Conservation (phyloP, 2,888 invertebrate species). For the Pteria penguin region DNA sequence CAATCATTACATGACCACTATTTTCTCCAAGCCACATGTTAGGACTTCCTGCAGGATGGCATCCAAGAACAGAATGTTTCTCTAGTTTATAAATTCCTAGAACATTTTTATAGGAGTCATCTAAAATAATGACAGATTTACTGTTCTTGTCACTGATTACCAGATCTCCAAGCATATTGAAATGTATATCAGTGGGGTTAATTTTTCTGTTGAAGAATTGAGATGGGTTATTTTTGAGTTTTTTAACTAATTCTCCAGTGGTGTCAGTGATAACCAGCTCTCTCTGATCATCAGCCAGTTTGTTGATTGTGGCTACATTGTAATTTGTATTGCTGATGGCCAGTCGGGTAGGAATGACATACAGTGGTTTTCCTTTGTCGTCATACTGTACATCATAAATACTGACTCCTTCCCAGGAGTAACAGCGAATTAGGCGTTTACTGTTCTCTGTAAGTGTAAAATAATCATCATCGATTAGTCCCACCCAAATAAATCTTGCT, state of each 20-base stretch:
- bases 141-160: neutral
- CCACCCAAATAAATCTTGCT: neutral
- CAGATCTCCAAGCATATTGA: neutral
- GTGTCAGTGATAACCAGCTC: neutral
- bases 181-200: neutral
- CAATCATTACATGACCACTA: too few species aligned
- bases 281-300: neutral
- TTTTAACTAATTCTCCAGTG: neutral
- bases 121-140: neutral
- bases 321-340: neutral
- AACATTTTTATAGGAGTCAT: neutral
- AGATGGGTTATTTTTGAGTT: neutral
- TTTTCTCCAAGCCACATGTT: too few species aligned
- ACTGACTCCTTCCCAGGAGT: neutral
- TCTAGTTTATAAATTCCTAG: neutral
- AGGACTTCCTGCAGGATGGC: too few species aligned
- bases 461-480: neutral
- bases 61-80: too few species aligned
- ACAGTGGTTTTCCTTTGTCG: neutral
- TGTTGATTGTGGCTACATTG: neutral
- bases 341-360: neutral
- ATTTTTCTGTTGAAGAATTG: neutral
- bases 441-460: neutral
- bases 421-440: neutral
- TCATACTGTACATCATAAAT: neutral